Evolutionary conservation across 1,140 invertebrate genomes (phyloP), one percentile per base, ranked within the genome.

Genomic region (Pteromalus puparum): DNA sequence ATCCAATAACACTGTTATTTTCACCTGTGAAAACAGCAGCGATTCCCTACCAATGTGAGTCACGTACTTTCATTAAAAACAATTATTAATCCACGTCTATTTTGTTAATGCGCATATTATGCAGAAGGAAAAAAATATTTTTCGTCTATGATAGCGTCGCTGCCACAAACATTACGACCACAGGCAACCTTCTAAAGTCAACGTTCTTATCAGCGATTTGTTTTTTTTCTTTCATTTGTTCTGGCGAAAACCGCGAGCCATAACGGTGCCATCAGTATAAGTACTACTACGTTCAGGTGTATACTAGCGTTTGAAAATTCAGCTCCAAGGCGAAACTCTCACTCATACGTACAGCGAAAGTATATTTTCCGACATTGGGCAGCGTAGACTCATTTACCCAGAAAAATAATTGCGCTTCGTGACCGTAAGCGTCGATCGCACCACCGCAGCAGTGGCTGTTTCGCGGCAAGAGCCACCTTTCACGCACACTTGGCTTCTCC

Each of bases 151-250:
- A 83, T 48, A 68, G 12, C 68, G 21, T 13, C 1, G n/a, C n/a
- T 1, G 13, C 34, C 42, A 53, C 81, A 82, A 53, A 77, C 42
- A 78, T 26, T 73, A 4, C 7, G 10, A 68, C 83, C 83, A 42
- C 83, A 76, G 30, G 15, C 74, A 76, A 76, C 70, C 83, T 84
- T 84, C 83, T 81, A 76, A 84, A 70, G 72, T 68, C 38, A 48
- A 28, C 42, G 30, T 26, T 24, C 75, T 79, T 83, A 73, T 78
- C 75, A 46, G 28, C 26, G 30, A 68, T 76, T 48, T 76, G 34
- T 82, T 13, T 75, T n/a, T 82, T 28, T 81, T 24, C 24, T 21
- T 48, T 26, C 42, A 28, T 75, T 24, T 75, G 1, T 48, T 26
- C 42, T 68, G 26, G 1, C 9, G 65, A 24, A 10, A 28, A 74